Evolutionary conservation across 2,888 invertebrate species (phyloP).

Genomic region (Drosophila mimetica): DNA sequence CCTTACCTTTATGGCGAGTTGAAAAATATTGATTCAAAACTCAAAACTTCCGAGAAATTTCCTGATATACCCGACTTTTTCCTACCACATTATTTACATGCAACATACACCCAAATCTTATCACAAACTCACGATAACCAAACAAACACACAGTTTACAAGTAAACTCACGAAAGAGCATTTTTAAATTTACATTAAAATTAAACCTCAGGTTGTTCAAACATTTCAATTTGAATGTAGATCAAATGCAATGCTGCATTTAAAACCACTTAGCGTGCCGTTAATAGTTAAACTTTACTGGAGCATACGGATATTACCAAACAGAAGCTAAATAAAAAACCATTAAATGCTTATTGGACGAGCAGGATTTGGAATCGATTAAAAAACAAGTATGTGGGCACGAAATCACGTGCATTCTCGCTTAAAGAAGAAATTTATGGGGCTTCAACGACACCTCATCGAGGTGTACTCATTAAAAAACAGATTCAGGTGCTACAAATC

Average conservation of each 20-base stretch:
- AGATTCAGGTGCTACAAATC: conserved; percentile 18
- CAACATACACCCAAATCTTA: background rate
- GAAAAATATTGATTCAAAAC: too few species aligned
- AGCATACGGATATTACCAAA: conserved; percentile 4
- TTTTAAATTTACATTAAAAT: background rate
- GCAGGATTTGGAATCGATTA: conserved; percentile 9
- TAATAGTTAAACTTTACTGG: conserved; percentile 8
- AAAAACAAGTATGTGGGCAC: conserved; percentile 2
- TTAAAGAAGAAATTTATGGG: conserved; percentile 15
- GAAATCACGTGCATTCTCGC: conserved; percentile 16
- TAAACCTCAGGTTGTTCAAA: background rate
- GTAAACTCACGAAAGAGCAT: background rate
- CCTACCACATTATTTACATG: background rate
- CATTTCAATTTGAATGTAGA: conserved; percentile 19
- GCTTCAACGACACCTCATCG: conserved; percentile 25
- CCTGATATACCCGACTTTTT: background rate
- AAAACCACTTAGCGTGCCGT: conserved; percentile 29
- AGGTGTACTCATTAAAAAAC: conserved; percentile 10
- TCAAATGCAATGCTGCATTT: conserved; percentile 25
- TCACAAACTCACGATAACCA: background rate
- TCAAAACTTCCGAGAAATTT: background rate
- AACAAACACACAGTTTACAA: background rate
- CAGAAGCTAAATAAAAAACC: conserved; percentile 3
- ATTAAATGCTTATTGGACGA: background rate
- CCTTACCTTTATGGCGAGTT: too few species aligned